Conservation (phyloP, 2,113 vertebrate species). For the Peromyscus polionotus region DNA sequence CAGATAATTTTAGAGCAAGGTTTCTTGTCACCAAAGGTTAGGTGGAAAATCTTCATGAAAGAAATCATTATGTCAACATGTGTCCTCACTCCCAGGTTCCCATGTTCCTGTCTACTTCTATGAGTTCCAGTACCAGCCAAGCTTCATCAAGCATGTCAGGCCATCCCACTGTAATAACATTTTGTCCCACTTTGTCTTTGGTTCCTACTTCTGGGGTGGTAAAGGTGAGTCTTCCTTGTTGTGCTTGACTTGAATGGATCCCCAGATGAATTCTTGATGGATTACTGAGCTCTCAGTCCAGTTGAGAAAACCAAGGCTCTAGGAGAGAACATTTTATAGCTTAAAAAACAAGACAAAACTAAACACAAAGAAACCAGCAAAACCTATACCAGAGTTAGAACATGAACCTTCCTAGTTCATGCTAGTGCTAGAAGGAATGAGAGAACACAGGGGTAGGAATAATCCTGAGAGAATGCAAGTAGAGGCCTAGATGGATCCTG, state of each 20-base stretch:
- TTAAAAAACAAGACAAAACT: not conserved
- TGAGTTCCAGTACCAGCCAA: slow-evolving; percentile 90
- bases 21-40: not conserved
- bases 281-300: not conserved
- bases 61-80: not conserved
- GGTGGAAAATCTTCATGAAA: not conserved
- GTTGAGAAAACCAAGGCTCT: not conserved
- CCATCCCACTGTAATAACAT: slow-evolving; percentile 81
- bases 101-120: slow-evolving; percentile 91
- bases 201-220: slow-evolving; percentile 82
- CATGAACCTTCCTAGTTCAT: no score
- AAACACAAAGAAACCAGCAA: no score
- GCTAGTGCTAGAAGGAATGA: not conserved
- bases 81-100: slow-evolving; percentile 82
- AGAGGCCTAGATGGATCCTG: not conserved
- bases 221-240: slow-evolving; percentile 13
- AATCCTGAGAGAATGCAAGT: not conserved
- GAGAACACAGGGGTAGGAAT: not conserved
- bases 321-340: not conserved
- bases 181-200: slow-evolving; percentile 85
- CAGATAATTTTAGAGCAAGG: not conserved
- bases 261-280: not conserved
- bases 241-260: not conserved
- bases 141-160: slow-evolving; percentile 54
- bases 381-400: not conserved